Conservation (phyloP, 2,888 invertebrate genomes). For the Elmis aenea region DNA sequence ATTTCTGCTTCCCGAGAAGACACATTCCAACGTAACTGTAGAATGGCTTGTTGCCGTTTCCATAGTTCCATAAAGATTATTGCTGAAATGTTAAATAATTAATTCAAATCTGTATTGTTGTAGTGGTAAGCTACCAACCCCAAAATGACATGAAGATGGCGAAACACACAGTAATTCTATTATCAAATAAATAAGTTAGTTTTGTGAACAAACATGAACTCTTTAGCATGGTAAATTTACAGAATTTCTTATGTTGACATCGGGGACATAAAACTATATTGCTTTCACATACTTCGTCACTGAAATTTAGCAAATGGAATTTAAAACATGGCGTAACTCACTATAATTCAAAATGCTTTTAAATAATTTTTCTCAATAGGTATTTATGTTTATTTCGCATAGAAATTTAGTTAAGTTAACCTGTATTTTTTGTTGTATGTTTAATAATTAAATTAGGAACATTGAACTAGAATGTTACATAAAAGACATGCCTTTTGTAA, state of each 20-base stretch:
- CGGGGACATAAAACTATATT: neutral
- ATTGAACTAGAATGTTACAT: too few species aligned
- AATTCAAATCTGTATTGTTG: neutral
- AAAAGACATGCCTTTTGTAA: too few species aligned
- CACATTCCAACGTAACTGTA: neutral
- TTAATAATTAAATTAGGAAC: too few species aligned
- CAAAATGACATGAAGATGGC: neutral
- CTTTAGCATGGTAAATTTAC: neutral
- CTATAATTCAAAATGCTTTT: too few species aligned
- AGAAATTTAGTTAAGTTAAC: too few species aligned
- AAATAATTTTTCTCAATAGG: neutral
- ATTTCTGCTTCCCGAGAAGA: neutral
- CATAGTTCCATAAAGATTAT: neutral
- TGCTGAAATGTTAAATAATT: neutral
- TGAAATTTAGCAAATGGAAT: neutral
- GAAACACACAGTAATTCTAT: neutral
- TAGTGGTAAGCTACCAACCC: too few species aligned
- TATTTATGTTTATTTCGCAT: neutral
- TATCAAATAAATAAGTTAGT: neutral
- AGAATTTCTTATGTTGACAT: neutral
- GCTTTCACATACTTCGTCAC: neutral
- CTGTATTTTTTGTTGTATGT: too few species aligned
- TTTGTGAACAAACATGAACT: neutral
- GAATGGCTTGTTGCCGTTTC: neutral
- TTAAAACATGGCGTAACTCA: too few species aligned